Evolutionary conservation across 1,140 invertebrate species (phyloP).

Genomic region (Pseudomyrmex sp.): DNA sequence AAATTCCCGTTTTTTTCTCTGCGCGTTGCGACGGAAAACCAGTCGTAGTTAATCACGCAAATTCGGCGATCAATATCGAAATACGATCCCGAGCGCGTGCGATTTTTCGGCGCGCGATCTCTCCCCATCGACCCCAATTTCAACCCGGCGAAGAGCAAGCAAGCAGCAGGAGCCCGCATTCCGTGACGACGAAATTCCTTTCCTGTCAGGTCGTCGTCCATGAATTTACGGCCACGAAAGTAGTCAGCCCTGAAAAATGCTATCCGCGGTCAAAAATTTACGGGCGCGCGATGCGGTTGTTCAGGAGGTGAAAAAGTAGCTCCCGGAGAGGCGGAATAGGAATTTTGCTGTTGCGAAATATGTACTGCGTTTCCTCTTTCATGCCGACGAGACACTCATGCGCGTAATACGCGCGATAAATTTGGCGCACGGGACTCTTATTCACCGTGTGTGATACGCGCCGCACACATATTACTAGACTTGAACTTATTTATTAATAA

Average conservation of each 20-base stretch:
- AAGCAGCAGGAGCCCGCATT: constrained; percentile 27
- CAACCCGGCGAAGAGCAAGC: neutral
- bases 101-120: constrained; percentile 31
- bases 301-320: constrained; percentile 55
- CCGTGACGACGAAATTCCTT: constrained; percentile 59
- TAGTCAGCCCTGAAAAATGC: constrained; percentile 58
- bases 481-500: constrained; percentile 22
- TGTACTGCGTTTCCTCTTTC: constrained; percentile 53
- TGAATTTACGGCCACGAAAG: constrained; percentile 55
- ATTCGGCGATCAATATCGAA: constrained; percentile 47
- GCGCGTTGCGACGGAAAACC: neutral
- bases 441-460: constrained; percentile 15
- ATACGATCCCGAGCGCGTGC: constrained; percentile 14
- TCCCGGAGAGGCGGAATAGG: constrained; percentile 50
- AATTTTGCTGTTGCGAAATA: constrained; percentile 57
- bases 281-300: constrained; percentile 56
- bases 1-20: constrained; percentile 23
- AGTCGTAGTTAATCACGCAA: constrained; percentile 27
- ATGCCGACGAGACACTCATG: constrained; percentile 50
- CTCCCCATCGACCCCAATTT: constrained; percentile 36
- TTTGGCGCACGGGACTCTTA: constrained; percentile 19
- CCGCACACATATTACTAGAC: neutral
- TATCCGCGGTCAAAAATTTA: constrained; percentile 61
- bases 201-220: constrained; percentile 57
- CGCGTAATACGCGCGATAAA: constrained; percentile 52